Percentiles rank a stretch among this genome's conserved stretches.
These are phyloP conservation scores for Triops longicaudatus DNA, from an alignment of 1,140 invertebrate species.

Conservation along the genomic window DNA sequence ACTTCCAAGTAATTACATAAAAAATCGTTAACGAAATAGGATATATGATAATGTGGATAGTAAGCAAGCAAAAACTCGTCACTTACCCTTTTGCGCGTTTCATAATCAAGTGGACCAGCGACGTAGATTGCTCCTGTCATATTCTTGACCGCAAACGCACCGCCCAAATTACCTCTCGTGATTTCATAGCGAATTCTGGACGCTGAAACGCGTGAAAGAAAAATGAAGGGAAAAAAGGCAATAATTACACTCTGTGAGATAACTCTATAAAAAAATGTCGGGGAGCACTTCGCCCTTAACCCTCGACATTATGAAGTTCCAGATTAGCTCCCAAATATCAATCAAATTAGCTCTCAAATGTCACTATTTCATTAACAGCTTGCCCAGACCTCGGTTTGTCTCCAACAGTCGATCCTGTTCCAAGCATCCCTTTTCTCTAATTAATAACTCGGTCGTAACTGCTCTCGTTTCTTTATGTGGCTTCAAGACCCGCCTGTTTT, in stretches of 20 bases:
- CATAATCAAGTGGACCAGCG: conserved; percentile 84
- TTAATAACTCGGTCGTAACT: too few relatives aligned
- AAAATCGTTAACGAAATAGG: neutral
- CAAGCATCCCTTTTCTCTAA: neutral
- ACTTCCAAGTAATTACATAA: neutral
- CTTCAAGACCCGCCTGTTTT: too few relatives aligned
- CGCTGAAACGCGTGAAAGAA: conserved; percentile 61
- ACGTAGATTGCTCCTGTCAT: conserved; percentile 96
- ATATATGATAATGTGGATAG: conserved; percentile 21
- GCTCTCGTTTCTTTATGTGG: too few relatives aligned
- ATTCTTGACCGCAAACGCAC: conserved; percentile 93
- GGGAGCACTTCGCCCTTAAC: too few relatives aligned
- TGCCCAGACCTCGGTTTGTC: neutral
- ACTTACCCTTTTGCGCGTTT: conserved; percentile 78
- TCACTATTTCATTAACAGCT: neutral
- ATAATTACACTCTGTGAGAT: neutral
- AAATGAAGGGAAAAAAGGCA: conserved; percentile 31
- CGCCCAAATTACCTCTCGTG: conserved; percentile 95
- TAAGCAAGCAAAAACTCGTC: neutral
- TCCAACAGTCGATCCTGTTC: neutral
- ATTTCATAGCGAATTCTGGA: conserved; percentile 98
- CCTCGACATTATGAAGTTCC: too few relatives aligned
- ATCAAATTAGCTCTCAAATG: neutral
- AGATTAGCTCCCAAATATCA: too few relatives aligned
- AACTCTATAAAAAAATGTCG: too few relatives aligned